A percentile compares a stretch with the other conserved stretches of the same genome.
phyloP scores from a whole-genome alignment of 2,797 vertebrate species.

The Syncerus caffer region DNA sequence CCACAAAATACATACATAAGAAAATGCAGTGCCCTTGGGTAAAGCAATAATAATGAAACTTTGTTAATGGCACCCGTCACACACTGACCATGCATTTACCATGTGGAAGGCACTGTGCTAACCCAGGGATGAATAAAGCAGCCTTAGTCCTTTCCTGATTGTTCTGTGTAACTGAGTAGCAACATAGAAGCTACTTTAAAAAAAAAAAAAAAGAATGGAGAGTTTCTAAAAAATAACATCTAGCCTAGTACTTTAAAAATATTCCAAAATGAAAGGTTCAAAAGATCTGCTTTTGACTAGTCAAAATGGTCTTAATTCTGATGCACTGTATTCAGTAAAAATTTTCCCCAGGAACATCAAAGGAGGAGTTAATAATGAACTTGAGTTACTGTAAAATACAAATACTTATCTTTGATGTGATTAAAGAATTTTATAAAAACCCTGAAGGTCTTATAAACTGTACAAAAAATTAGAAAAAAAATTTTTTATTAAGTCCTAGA shows the following conservation, averaged over 20 bases:
- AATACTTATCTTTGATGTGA: neutral
- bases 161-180: neutral
- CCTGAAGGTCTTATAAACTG: neutral
- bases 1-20: neutral
- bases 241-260: neutral
- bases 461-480: neutral
- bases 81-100: neutral
- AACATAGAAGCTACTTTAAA: neutral
- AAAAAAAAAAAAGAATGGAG: neutral
- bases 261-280: neutral
- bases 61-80: neutral
- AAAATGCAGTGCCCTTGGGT: neutral
- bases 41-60: neutral
- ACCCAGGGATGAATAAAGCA: neutral
- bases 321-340: neutral
- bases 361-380: neutral
- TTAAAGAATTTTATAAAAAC: neutral
- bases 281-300: neutral
- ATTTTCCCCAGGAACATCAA: neutral
- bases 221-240: conserved; percentile 12
- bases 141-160: neutral
- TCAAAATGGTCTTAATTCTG: neutral
- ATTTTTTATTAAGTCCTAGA: neutral
- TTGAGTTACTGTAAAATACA: neutral
- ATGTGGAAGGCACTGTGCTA: neutral